Conservation (phyloP, 2,888 invertebrate species). For the Clepsis dumicolana region DNA sequence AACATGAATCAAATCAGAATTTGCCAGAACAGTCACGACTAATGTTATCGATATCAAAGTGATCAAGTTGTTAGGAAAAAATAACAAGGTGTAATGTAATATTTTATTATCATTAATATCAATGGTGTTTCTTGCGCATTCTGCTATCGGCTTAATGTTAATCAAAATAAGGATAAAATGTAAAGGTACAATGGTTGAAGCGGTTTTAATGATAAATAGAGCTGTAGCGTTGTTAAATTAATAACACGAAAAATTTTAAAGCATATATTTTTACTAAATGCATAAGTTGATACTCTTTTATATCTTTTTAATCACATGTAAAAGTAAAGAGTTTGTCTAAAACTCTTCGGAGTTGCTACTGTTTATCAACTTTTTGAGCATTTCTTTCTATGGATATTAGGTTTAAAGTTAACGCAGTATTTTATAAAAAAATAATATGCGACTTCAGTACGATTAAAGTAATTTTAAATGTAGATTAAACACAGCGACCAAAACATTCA, state of each 20-base stretch:
- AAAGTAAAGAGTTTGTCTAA: too few species aligned
- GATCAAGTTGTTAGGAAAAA: background rate
- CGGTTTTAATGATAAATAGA: background rate
- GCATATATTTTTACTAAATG: too few species aligned
- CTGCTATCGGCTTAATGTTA: background rate
- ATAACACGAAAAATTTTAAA: background rate
- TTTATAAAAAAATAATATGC: background rate
- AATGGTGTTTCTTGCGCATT: background rate
- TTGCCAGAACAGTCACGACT: background rate
- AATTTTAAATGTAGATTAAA: slow-evolving; percentile 8
- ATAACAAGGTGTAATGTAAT: slow-evolving; percentile 6
- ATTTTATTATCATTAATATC: background rate
- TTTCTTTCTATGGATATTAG: too few species aligned
- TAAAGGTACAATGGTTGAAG: background rate
- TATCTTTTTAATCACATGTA: too few species aligned
- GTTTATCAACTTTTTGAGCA: too few species aligned
- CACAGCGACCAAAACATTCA: background rate
- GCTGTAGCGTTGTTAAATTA: background rate
- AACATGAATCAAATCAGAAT: slow-evolving; percentile 1
- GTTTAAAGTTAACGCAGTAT: background rate
- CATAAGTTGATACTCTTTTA: too few species aligned
- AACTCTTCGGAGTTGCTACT: too few species aligned
- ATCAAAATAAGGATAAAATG: background rate
- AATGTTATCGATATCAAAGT: slow-evolving; percentile 9
- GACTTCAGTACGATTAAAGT: background rate